Percentiles rank a stretch among this genome's conserved stretches.
phyloP scores from a whole-genome alignment of 2,888 invertebrate genomes.

The Cantharis nigra region DNA sequence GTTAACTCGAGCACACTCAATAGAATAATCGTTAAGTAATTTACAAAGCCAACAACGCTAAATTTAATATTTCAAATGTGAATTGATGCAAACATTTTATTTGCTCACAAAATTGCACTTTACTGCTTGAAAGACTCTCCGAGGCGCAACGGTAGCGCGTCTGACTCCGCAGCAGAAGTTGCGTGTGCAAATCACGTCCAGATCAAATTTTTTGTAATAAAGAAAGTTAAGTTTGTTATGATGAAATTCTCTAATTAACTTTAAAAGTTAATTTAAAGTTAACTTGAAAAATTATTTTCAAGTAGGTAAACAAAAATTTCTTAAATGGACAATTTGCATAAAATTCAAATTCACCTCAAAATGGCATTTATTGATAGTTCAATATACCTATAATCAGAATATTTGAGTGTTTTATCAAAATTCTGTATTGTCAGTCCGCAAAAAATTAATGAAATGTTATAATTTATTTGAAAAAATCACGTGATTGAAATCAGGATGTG shows the following conservation, averaged over 20 bases:
- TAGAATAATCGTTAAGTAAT: neutral
- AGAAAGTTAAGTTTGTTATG: neutral
- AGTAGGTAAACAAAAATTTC: neutral
- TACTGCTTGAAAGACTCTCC: slow-evolving; percentile 74
- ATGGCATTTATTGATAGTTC: no score
- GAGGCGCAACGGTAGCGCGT: slow-evolving; percentile 98
- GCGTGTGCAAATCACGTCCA: slow-evolving; percentile 97
- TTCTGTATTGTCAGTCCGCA: no score
- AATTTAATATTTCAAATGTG: neutral
- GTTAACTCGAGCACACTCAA: neutral
- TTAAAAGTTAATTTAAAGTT: neutral
- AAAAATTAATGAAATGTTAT: no score
- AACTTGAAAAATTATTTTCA: neutral
- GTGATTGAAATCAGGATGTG: no score
- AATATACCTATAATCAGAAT: no score
- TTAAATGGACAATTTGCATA: no score
- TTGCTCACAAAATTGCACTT: neutral
- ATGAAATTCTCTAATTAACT: neutral
- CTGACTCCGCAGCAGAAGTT: slow-evolving; percentile 78
- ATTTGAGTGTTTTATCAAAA: no score
- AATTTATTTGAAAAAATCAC: no score
- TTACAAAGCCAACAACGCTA: no score
- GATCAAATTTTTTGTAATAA: slow-evolving; percentile 63
- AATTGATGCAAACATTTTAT: neutral
- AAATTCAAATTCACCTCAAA: no score